A percentile compares a stretch with the other conserved stretches of the same genome.
Evolutionary conservation across 2,888 invertebrate species (phyloP).

Genomic region (Caradrina clavipalpis): DNA sequence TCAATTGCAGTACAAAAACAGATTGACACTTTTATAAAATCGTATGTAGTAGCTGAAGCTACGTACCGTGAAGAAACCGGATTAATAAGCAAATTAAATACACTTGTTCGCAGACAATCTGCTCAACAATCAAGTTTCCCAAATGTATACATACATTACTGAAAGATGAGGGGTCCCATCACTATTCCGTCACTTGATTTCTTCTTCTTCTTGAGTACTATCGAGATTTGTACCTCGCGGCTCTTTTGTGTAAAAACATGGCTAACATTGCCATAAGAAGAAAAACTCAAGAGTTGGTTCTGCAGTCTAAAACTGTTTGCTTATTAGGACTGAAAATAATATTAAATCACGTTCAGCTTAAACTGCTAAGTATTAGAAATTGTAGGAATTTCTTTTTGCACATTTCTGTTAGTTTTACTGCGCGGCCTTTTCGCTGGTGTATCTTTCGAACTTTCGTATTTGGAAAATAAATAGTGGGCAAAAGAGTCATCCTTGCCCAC

Average conservation of each 20-base stretch:
- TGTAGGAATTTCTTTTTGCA: conserved; percentile 18
- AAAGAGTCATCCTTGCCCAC: conserved; percentile 77
- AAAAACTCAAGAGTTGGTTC: neutral
- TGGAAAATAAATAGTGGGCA: conserved; percentile 78
- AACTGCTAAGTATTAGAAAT: conserved; percentile 39
- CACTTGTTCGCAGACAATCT: neutral
- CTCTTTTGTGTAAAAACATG: neutral
- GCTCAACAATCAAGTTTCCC: too few relatives aligned
- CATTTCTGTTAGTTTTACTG: conserved; percentile 22
- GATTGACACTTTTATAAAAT: neutral
- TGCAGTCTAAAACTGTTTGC: neutral
- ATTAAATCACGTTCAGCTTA: conserved; percentile 41
- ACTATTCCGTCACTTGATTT: too few relatives aligned
- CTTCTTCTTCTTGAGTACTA: too few relatives aligned
- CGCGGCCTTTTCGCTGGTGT: conserved; percentile 33
- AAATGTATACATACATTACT: too few relatives aligned
- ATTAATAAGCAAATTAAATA: too few relatives aligned
- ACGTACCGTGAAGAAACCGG: neutral
- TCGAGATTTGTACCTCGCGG: neutral
- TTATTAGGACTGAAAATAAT: neutral
- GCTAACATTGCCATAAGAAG: neutral
- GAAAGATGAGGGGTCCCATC: too few relatives aligned
- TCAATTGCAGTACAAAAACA: neutral
- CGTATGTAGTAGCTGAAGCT: neutral
- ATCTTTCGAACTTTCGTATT: conserved; percentile 54